A percentile compares a stretch with the other conserved stretches of the same genome.
phyloP scores from a whole-genome alignment of 2,888 invertebrate genomes.

The Sceliomorpha sp. region DNA sequence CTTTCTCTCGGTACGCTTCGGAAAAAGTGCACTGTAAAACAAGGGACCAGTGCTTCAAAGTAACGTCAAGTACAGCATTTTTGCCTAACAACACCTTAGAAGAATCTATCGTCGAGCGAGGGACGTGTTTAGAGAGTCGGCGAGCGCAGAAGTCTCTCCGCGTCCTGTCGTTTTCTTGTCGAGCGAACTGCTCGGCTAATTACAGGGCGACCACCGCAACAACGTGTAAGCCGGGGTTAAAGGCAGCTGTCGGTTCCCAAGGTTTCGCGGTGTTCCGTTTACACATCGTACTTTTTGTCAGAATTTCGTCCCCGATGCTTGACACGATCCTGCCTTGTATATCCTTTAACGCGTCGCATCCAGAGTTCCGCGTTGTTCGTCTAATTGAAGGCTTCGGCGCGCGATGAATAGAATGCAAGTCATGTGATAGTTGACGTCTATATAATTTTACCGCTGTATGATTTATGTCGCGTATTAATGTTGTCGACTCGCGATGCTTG shows the following conservation, averaged over 20 bases:
- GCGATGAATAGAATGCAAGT: too few relatives aligned
- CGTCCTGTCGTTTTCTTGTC: constrained; percentile 48
- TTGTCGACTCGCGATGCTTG: too few relatives aligned
- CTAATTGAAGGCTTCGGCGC: background rate
- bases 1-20: too few relatives aligned
- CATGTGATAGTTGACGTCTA: too few relatives aligned
- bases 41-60: background rate
- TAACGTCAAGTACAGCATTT: too few relatives aligned
- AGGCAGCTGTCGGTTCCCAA: constrained; percentile 72
- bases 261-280: constrained; percentile 63
- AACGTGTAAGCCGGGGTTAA: constrained; percentile 64
- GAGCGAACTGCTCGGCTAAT: constrained; percentile 68
- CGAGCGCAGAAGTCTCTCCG: constrained; percentile 44
- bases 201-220: constrained; percentile 69
- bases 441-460: too few relatives aligned
- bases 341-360: constrained; percentile 66
- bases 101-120: too few relatives aligned
- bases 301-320: constrained; percentile 42
- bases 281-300: constrained; percentile 60
- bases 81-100: too few relatives aligned
- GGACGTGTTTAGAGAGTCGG: constrained; percentile 3
- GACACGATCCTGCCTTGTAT: constrained; percentile 59
- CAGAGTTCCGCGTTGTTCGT: constrained; percentile 48
- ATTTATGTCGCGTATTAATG: too few relatives aligned
- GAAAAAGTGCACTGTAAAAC: too few relatives aligned